phyloP scores from a whole-genome alignment of 2,888 invertebrate genomes.

The Timema podura region DNA sequence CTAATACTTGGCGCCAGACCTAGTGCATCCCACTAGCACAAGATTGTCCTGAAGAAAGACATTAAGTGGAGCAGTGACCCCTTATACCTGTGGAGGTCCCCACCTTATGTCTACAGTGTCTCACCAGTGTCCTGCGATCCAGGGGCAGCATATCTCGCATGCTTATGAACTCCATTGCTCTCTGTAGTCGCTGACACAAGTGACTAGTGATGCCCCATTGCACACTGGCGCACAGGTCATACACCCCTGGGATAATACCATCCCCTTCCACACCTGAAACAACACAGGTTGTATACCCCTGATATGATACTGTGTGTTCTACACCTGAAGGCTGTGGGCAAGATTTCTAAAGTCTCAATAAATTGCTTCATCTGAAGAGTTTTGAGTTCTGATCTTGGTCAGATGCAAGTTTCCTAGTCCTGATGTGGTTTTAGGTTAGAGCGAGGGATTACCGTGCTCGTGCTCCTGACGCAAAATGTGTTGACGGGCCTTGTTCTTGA shows the following conservation, averaged over 20 bases:
- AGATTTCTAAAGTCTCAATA: no score
- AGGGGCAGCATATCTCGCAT: constrained; percentile 57
- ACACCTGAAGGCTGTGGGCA: no score
- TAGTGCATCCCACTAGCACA: no score
- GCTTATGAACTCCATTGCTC: constrained; percentile 73
- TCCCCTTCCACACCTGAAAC: constrained; percentile 55
- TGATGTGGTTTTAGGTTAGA: not conserved
- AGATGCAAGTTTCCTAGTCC: no score
- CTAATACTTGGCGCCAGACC: no score
- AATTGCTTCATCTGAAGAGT: no score
- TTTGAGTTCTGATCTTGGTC: no score
- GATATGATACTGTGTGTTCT: not conserved
- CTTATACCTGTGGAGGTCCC: no score
- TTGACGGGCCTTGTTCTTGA: constrained; percentile 59
- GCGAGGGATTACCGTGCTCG: constrained; percentile 45
- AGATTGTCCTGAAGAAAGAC: no score
- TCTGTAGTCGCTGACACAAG: constrained; percentile 73
- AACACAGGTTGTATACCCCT: constrained; percentile 53
- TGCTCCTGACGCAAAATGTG: constrained; percentile 58
- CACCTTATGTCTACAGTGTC: not conserved
- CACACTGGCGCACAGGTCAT: constrained; percentile 83
- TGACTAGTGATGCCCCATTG: constrained; percentile 72
- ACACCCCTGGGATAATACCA: constrained; percentile 66
- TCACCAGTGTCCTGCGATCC: constrained; percentile 56
- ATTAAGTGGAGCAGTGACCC: no score